Conservation (phyloP, 2,888 invertebrate genomes). For the Leptinotarsa juncta region DNA sequence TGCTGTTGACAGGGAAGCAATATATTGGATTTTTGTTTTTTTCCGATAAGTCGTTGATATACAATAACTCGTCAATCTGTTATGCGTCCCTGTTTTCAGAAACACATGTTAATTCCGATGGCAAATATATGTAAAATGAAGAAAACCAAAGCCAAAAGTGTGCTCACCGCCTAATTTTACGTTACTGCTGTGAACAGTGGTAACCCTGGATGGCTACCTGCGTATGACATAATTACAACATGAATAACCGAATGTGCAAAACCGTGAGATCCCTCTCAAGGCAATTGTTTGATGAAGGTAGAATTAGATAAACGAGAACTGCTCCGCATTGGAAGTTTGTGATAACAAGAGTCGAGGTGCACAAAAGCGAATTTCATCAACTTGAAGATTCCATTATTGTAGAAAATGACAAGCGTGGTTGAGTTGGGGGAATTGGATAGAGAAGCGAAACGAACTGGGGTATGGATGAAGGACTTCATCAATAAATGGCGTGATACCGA, state of each 20-base stretch:
- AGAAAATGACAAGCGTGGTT: background rate
- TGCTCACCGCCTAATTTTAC: background rate
- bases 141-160: background rate
- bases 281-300: constrained; percentile 7
- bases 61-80: no score
- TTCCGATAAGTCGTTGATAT: no score
- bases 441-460: background rate
- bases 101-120: no score
- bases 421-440: background rate
- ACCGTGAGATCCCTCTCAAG: background rate
- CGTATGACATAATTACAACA: background rate
- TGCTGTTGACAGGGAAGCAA: no score
- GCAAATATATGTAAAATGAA: background rate
- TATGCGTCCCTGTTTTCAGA: no score
- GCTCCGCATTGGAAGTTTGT: background rate
- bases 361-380: constrained; percentile 2
- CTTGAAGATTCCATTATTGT: background rate
- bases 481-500: no score
- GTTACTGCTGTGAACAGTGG: background rate
- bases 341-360: background rate
- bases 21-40: no score
- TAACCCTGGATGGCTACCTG: background rate
- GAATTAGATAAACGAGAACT: background rate
- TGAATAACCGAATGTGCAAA: constrained; percentile 1
- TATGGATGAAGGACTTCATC: background rate